Evolutionary conservation across 2,113 vertebrate genomes (phyloP).

Genomic region (Silurus asotus): DNA sequence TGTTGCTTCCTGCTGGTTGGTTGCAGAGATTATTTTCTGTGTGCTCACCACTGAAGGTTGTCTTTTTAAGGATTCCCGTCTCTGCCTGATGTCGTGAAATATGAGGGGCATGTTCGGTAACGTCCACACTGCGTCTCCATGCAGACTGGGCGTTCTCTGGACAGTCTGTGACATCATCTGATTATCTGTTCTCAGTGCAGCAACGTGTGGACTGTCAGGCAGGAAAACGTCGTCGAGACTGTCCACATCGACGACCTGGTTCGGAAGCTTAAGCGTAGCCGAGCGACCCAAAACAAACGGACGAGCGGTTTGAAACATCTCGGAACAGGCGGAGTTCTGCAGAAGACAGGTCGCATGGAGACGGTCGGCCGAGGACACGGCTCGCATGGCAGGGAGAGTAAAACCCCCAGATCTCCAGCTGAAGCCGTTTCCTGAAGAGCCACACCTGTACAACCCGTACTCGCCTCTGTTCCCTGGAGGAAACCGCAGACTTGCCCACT

Average conservation of each 20-base stretch:
- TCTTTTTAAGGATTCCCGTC: constrained; percentile 33
- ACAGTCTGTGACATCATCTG: constrained; percentile 19
- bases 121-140: not conserved
- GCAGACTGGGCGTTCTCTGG: not conserved
- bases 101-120: constrained; percentile 33
- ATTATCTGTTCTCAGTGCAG: not conserved
- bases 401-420: constrained; percentile 31
- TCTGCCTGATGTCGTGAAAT: constrained; percentile 3
- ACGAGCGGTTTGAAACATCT: constrained; percentile 5
- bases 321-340: constrained; percentile 49
- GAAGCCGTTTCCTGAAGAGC: not conserved
- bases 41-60: constrained; percentile 46
- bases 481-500: constrained; percentile 26
- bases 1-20: not conserved
- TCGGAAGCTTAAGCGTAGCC: not conserved
- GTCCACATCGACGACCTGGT: not conserved
- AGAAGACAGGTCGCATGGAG: not conserved
- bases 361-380: not conserved
- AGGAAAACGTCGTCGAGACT: constrained; percentile 15
- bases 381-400: constrained; percentile 44
- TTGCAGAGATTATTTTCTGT: constrained; percentile 18
- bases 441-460: constrained; percentile 5
- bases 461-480: not conserved
- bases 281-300: not conserved
- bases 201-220: not conserved